These are phyloP conservation scores for Apamea monoglypha DNA, from an alignment of 2,888 invertebrate genomes.

Conservation along the genomic window DNA sequence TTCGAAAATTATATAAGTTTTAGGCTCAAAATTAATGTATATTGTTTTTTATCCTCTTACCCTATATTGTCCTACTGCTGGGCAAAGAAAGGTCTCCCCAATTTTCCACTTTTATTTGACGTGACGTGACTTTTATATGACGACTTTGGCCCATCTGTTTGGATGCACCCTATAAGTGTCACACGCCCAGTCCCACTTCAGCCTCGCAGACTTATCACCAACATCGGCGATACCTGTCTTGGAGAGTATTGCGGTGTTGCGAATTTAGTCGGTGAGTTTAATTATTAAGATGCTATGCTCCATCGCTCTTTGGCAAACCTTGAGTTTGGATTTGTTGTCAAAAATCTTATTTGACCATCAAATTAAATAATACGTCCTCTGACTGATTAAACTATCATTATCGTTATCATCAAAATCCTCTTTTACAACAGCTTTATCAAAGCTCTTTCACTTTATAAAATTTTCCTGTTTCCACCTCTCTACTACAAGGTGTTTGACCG, in stretches of 20 bases:
- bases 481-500: constrained; percentile 23
- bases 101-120: too few relatives aligned
- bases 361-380: neutral
- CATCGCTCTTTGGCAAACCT: neutral
- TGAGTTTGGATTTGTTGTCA: neutral
- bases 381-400: neutral
- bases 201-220: neutral
- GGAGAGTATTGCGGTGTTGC: neutral
- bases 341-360: neutral
- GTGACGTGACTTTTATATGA: too few relatives aligned
- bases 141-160: too few relatives aligned
- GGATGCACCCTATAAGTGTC: neutral
- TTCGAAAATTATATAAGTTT: too few relatives aligned
- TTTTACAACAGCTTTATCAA: neutral
- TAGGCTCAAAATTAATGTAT: too few relatives aligned
- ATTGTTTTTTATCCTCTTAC: too few relatives aligned
- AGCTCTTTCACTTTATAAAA: neutral
- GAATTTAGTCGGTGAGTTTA: neutral
- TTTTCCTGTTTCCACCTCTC: neutral
- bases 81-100: too few relatives aligned
- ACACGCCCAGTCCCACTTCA: neutral
- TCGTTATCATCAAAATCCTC: neutral
- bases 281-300: neutral
- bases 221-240: neutral
- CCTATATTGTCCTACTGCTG: too few relatives aligned